These are phyloP conservation scores for Melanotaenia trifasciata DNA, from an alignment of 2,797 vertebrate species.

Conservation along the genomic window DNA sequence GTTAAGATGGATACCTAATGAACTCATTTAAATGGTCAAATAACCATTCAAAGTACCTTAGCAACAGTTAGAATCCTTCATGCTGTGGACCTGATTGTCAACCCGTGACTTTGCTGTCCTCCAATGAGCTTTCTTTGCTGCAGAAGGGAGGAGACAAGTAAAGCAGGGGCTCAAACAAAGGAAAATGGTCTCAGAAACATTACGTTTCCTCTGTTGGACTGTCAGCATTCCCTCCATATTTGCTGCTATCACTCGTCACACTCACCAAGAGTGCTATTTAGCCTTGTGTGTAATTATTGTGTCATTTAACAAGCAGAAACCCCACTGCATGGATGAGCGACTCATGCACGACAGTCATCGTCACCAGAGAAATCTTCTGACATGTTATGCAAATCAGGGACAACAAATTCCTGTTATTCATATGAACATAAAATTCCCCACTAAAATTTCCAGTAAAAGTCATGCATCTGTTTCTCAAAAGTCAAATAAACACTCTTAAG, in stretches of 20 bases:
- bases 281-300: slow-evolving; percentile 80
- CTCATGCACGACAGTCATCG: slow-evolving; percentile 70
- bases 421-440: slow-evolving; percentile 44
- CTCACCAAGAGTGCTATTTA: slow-evolving; percentile 67
- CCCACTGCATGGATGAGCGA: slow-evolving; percentile 62
- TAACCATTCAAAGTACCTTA: slow-evolving; percentile 66
- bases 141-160: slow-evolving; percentile 66
- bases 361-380: slow-evolving; percentile 53
- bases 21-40: slow-evolving; percentile 53
- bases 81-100: slow-evolving; percentile 41
- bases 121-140: slow-evolving; percentile 72
- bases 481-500: slow-evolving; percentile 19
- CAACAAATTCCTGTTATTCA: slow-evolving; percentile 35
- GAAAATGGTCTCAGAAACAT: slow-evolving; percentile 55
- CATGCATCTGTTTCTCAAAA: slow-evolving; percentile 49
- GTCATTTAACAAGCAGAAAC: slow-evolving; percentile 78
- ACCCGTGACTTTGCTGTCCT: slow-evolving; percentile 56
- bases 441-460: slow-evolving; percentile 11
- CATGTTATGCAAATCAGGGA: slow-evolving; percentile 39
- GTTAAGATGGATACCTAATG: slow-evolving; percentile 47
- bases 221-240: slow-evolving; percentile 81
- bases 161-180: slow-evolving; percentile 73
- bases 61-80: slow-evolving; percentile 74
- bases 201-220: slow-evolving; percentile 30
- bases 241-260: slow-evolving; percentile 66